A percentile compares a stretch with the other conserved stretches of the same genome.
Evolutionary conservation across 1,140 invertebrate species (phyloP).

Genomic region (Monochamus saltuarius): DNA sequence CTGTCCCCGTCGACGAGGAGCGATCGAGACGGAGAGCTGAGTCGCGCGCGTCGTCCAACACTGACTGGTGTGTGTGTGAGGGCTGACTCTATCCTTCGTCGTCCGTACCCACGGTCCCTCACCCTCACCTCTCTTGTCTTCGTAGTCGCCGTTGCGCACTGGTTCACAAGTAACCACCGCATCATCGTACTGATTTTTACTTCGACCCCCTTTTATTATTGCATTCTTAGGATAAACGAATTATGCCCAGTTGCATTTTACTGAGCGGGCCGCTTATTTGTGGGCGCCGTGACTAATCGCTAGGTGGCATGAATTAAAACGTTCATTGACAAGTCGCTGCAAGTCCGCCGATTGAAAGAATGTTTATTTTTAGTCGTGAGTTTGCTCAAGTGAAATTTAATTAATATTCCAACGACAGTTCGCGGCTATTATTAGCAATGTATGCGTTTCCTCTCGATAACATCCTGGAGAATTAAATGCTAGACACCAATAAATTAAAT

Average conservation of each 20-base stretch:
- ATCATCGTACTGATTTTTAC: slow-evolving; percentile 51
- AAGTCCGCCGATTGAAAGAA: background rate
- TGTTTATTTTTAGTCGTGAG: background rate
- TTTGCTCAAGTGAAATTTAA: background rate
- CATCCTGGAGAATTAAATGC: too few relatives aligned
- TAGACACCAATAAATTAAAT: too few relatives aligned
- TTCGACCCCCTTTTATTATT: slow-evolving; percentile 37
- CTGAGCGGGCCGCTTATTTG: background rate
- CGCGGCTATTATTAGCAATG: too few relatives aligned
- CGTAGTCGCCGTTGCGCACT: slow-evolving; percentile 46
- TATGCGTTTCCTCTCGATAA: too few relatives aligned
- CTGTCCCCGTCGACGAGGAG: too few relatives aligned
- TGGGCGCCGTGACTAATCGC: background rate
- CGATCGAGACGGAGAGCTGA: too few relatives aligned
- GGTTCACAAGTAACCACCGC: slow-evolving; percentile 50
- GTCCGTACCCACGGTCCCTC: slow-evolving; percentile 30
- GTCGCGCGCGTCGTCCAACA: background rate
- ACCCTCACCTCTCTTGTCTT: slow-evolving; percentile 23
- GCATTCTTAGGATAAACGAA: slow-evolving; percentile 22
- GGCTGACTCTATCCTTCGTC: slow-evolving; percentile 7
- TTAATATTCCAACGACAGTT: background rate
- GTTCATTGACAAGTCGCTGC: slow-evolving; percentile 1
- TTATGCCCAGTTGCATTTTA: slow-evolving; percentile 13
- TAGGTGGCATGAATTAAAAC: background rate
- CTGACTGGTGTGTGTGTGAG: background rate